Base-by-base conservation (phyloP, 2,888 invertebrate species). In the Nemotelus pantherinus region DNA sequence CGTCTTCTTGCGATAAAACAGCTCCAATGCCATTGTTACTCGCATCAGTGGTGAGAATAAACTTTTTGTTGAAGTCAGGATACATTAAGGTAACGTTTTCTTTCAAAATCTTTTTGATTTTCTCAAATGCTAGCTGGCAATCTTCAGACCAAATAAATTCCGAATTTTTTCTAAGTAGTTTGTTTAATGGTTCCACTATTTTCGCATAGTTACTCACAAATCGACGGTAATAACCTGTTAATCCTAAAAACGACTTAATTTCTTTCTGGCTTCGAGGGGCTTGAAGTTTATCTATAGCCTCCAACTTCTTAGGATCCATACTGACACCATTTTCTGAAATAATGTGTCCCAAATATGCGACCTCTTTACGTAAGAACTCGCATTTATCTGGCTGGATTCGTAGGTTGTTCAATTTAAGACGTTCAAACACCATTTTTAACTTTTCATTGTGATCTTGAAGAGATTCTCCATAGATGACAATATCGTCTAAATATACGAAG, bases 401-500 rank as follows among this genome's bases (percentile, higher is more conserved):
- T 1, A 25, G 25, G 25, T 25, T 25, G 25, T 25, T 25, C 25
- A 25, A 25, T 25, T 25, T 25, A 25, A 25, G 25, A 1, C 25
- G 25, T 25, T 25, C 25, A 25, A 25, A 25, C 25, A 25, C 25
- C 25, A 25, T 25, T 72, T 71, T 78, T 47, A 82, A 76, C 41
- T 79, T 81, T 55, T 76, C 71, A 39, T 81, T 80, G 64, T 83
- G 83, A 77, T 84, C 83, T 77, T 83, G 81, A 9, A 83, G 68
- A 4, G 79, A 80, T 39, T 76, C 77, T 0, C 82, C 82, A 64
- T 82, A 83, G 1, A 85, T 80, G 2, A 85, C 83, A 3, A 85
- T 82, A 76, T 84, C 85, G 76, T 85, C 85, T 9, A 85, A 55
- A 71, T 85, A 85, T 0, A 84, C 82, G 9, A 85, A 80, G 67